These are phyloP conservation scores for Pampus argenteus DNA, from an alignment of 2,797 vertebrate species.

Conservation along the genomic window DNA sequence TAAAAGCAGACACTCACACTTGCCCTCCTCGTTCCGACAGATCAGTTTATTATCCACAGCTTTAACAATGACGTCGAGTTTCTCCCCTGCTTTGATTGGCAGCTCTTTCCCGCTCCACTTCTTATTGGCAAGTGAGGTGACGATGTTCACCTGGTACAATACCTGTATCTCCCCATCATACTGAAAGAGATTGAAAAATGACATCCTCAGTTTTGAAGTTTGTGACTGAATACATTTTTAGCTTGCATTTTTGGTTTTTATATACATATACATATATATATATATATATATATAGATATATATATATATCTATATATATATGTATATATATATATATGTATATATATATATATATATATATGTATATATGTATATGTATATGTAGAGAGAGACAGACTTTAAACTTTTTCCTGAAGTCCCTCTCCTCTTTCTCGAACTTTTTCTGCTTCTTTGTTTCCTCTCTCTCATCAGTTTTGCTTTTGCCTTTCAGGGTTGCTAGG, in stretches of 20 bases:
- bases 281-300: no score
- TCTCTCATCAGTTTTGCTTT: slow-evolving; percentile 67
- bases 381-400: slow-evolving; percentile 88
- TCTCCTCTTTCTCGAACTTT: slow-evolving; percentile 93
- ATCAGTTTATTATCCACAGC: slow-evolving; percentile 88
- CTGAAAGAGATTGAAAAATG: slow-evolving; percentile 71
- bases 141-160: slow-evolving; percentile 85
- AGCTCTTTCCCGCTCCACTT: slow-evolving; percentile 90
- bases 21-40: slow-evolving; percentile 94
- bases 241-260: neutral
- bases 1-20: slow-evolving; percentile 88
- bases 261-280: no score
- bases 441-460: slow-evolving; percentile 88
- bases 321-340: no score
- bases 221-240: neutral
- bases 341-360: no score
- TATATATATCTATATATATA: no score
- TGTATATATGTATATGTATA: no score
- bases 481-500: slow-evolving; percentile 64
- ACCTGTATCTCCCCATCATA: slow-evolving; percentile 92
- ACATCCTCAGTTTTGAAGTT: neutral
- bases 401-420: slow-evolving; percentile 95
- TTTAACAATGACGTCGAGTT: slow-evolving; percentile 89
- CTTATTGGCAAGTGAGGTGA: slow-evolving; percentile 78
- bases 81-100: slow-evolving; percentile 88